phyloP scores from a whole-genome alignment of 2,113 vertebrate species.

The Pipa parva region DNA sequence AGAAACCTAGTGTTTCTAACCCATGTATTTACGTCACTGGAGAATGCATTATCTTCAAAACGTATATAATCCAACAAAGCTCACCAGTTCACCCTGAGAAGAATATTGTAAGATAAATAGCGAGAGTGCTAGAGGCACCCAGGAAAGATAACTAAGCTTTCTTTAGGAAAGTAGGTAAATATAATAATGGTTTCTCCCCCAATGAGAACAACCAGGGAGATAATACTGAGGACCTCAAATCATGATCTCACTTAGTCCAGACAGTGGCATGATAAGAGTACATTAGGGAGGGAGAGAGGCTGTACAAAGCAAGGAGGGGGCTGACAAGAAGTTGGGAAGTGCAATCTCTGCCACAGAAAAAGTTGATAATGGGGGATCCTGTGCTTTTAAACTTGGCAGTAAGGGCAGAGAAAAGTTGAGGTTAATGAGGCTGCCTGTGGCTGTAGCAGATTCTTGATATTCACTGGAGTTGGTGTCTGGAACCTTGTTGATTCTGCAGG shows the following conservation, averaged over 20 bases:
- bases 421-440: not conserved
- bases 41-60: too few relatives aligned
- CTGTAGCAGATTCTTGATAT: not conserved
- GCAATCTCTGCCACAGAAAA: slow-evolving; percentile 23
- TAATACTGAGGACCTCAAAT: not conserved
- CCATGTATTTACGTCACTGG: too few relatives aligned
- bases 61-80: too few relatives aligned
- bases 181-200: not conserved
- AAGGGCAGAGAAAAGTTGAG: not conserved
- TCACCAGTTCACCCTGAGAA: not conserved
- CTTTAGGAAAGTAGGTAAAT: not conserved
- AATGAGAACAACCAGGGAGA: not conserved
- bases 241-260: not conserved
- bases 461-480: not conserved
- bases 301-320: slow-evolving; percentile 20
- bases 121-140: not conserved
- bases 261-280: not conserved
- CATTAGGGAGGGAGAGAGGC: not conserved
- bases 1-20: too few relatives aligned
- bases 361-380: slow-evolving; percentile 11
- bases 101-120: not conserved
- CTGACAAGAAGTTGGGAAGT: slow-evolving; percentile 11
- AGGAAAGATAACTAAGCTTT: not conserved
- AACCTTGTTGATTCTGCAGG: not conserved
- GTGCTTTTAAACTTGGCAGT: slow-evolving; percentile 12